Evolutionary conservation across 1,140 invertebrate species (phyloP).

Genomic region (Eufriesea mexicana): DNA sequence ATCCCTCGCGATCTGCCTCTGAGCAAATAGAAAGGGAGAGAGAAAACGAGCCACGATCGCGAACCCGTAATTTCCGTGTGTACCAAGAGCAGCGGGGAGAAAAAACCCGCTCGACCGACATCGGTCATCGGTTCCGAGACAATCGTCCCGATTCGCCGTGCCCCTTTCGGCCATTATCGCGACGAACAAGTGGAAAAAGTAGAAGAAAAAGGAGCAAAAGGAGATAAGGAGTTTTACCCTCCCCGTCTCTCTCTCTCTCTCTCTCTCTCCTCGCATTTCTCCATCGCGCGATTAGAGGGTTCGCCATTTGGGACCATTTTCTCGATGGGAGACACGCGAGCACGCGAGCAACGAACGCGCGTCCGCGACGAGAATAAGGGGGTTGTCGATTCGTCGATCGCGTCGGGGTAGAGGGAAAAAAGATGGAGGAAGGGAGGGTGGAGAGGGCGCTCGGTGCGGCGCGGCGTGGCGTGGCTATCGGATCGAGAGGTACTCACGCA

Average conservation of each 20-base stretch:
- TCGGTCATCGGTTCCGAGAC: slow-evolving; percentile 10
- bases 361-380: slow-evolving; percentile 18
- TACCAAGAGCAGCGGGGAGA: background rate
- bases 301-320: background rate
- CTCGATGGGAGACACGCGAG: slow-evolving; percentile 37
- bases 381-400: slow-evolving; percentile 31
- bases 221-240: no score
- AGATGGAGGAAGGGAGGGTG: background rate
- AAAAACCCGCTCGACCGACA: slow-evolving; percentile 34
- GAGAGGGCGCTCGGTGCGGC: background rate
- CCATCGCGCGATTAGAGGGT: background rate
- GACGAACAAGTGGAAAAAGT: background rate
- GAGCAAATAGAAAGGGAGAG: no score
- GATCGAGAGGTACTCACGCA: slow-evolving; percentile 60
- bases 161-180: no score
- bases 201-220: background rate
- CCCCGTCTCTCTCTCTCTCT: no score
- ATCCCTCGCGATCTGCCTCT: background rate
- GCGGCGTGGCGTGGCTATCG: slow-evolving; percentile 24
- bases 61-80: slow-evolving; percentile 28
- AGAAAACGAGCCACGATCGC: background rate
- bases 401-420: slow-evolving; percentile 23
- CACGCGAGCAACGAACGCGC: slow-evolving; percentile 30
- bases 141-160: slow-evolving; percentile 45
- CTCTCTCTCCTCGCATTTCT: no score